These are phyloP conservation scores for Dascillus cervinus DNA, from an alignment of 2,888 invertebrate genomes.

Conservation along the genomic window DNA sequence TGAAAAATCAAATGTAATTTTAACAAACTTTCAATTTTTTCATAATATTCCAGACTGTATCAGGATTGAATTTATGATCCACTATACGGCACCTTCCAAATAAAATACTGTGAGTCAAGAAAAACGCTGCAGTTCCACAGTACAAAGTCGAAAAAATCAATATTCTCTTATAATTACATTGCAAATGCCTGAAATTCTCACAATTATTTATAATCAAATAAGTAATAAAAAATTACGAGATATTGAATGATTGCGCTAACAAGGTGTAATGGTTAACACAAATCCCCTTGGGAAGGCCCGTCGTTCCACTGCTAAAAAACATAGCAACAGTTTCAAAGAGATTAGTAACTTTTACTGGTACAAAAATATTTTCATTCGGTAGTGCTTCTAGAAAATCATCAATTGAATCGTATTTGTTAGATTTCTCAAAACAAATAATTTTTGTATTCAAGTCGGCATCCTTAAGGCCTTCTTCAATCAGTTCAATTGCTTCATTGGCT, in stretches of 20 bases:
- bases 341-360: slow-evolving; percentile 10
- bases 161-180: too few relatives aligned
- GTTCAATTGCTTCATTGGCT: slow-evolving; percentile 13
- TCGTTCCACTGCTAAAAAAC: slow-evolving; percentile 25
- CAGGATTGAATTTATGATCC: slow-evolving; percentile 10
- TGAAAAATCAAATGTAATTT: background rate
- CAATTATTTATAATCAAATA: too few relatives aligned
- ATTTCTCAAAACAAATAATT: slow-evolving; percentile 29
- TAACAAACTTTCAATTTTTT: slow-evolving; percentile 10
- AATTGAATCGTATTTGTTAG: slow-evolving; percentile 15
- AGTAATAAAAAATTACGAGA: slow-evolving; percentile 32
- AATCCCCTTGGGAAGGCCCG: slow-evolving; percentile 24
- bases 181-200: too few relatives aligned
- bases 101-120: slow-evolving; percentile 3
- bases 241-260: slow-evolving; percentile 20
- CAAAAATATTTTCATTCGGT: slow-evolving; percentile 14
- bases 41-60: slow-evolving; percentile 12
- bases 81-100: slow-evolving; percentile 11
- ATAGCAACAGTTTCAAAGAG: slow-evolving; percentile 15
- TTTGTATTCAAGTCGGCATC: slow-evolving; percentile 20
- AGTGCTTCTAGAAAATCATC: slow-evolving; percentile 26
- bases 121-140: slow-evolving; percentile 13
- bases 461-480: slow-evolving; percentile 19
- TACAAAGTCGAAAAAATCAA: slow-evolving; percentile 17
- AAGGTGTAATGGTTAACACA: slow-evolving; percentile 14